A percentile compares a stretch with the other conserved stretches of the same genome.
phyloP scores from a whole-genome alignment of 1,140 invertebrate genomes.

The Drosophila kanapiae region DNA sequence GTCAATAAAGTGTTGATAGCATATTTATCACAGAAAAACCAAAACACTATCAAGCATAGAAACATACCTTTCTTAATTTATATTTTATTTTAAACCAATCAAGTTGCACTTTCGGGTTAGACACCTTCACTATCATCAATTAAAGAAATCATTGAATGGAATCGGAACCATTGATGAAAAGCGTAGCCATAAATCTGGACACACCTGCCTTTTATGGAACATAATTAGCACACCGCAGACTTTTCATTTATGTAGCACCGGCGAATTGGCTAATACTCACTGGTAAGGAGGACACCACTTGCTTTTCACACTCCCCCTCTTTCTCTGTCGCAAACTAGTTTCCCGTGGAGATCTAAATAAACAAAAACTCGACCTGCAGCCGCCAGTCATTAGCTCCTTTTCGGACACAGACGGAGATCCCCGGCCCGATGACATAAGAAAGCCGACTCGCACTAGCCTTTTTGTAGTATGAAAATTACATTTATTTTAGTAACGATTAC shows the following conservation, averaged over 20 bases:
- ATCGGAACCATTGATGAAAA: neutral
- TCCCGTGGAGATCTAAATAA: slow-evolving; percentile 16
- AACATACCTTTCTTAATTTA: neutral
- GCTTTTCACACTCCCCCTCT: slow-evolving; percentile 40
- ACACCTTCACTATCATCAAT: neutral
- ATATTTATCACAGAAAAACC: too few relatives aligned
- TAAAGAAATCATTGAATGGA: neutral
- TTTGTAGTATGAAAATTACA: slow-evolving; percentile 44
- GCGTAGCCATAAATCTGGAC: slow-evolving; percentile 2
- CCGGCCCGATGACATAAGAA: slow-evolving; percentile 32
- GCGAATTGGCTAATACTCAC: slow-evolving; percentile 15
- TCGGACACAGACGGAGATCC: slow-evolving; percentile 20
- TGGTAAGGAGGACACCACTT: slow-evolving; percentile 20
- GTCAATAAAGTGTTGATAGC: neutral
- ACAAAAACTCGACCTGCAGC: slow-evolving; percentile 32
- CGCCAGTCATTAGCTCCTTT: slow-evolving; percentile 37
- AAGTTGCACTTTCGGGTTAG: neutral
- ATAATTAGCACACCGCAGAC: slow-evolving; percentile 20
- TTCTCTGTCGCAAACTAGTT: slow-evolving; percentile 29
- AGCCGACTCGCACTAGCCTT: slow-evolving; percentile 10
- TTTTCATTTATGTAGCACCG: slow-evolving; percentile 21
- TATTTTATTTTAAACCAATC: neutral
- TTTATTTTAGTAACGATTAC: slow-evolving; percentile 46
- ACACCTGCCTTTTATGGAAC: too few relatives aligned
- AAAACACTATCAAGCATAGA: too few relatives aligned